Percentiles rank a stretch among this genome's conserved stretches.
These are phyloP conservation scores for Hemitrygon akajei DNA, from an alignment of 2,797 vertebrate species.

Conservation along the genomic window DNA sequence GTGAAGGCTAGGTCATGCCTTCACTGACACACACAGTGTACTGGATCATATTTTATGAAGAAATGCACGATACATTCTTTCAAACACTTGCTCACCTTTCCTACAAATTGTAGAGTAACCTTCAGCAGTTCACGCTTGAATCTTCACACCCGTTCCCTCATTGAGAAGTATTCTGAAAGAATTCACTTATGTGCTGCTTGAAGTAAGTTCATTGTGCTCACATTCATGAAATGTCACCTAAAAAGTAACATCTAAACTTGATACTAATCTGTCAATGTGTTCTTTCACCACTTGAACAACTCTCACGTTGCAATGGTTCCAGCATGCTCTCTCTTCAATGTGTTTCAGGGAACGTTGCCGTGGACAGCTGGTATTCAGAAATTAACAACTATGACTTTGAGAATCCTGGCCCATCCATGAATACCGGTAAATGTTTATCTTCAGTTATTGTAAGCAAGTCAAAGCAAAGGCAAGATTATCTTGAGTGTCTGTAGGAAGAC, in stretches of 20 bases:
- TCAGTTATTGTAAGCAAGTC: not conserved
- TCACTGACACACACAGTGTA: too few species aligned
- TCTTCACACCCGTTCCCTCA: too few species aligned
- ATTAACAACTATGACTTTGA: not conserved
- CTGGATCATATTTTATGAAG: too few species aligned
- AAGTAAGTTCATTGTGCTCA: not conserved
- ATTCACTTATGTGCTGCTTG: not conserved
- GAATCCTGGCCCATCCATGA: not conserved
- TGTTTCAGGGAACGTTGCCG: not conserved
- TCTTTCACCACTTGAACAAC: not conserved
- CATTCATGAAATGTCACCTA: not conserved
- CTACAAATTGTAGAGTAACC: too few species aligned
- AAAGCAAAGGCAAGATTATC: not conserved
- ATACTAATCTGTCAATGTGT: not conserved
- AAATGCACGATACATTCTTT: too few species aligned
- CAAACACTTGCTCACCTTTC: too few species aligned
- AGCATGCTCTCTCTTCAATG: not conserved
- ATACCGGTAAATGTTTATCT: not conserved
- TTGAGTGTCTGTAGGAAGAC: not conserved
- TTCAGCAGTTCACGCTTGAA: too few species aligned
- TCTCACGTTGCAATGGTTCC: not conserved
- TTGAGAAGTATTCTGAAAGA: not conserved
- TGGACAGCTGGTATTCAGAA: constrained; percentile 3
- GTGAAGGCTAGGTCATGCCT: too few species aligned
- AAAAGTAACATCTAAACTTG: not conserved